These are phyloP conservation scores for Intellagama lesueurii DNA, from an alignment of 2,797 vertebrate species.

Conservation along the genomic window DNA sequence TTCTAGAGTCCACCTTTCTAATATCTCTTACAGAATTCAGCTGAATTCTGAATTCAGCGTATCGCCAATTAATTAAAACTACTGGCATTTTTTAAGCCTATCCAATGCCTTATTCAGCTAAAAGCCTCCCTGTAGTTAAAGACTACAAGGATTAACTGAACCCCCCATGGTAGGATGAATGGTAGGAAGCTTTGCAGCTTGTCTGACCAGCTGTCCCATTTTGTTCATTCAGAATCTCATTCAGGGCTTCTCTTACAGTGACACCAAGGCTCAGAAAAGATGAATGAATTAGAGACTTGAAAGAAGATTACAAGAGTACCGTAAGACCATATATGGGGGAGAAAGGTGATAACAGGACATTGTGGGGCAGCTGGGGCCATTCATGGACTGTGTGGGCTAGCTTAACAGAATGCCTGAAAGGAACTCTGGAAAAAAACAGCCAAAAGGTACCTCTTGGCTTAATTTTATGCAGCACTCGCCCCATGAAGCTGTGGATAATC, in stretches of 20 bases:
- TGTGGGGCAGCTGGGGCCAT: not conserved
- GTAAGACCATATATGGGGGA: not conserved
- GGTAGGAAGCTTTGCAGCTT: constrained; percentile 23
- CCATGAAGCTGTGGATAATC: constrained; percentile 10
- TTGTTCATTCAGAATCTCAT: not conserved
- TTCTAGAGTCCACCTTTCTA: not conserved
- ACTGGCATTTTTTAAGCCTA: not conserved
- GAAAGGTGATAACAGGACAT: not conserved
- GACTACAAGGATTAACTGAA: not conserved
- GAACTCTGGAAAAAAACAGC: constrained; percentile 2
- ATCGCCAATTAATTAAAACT: not conserved
- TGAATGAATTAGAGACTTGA: constrained; percentile 23
- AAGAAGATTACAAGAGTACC: not conserved
- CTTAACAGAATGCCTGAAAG: not conserved
- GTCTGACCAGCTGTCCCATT: not conserved
- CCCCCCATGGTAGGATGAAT: not conserved
- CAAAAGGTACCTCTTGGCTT: not conserved
- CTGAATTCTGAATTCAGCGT: not conserved
- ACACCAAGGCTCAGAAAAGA: constrained; percentile 1
- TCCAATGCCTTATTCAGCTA: not conserved
- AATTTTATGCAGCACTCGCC: not conserved
- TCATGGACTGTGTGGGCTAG: not conserved
- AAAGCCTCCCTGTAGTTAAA: not conserved
- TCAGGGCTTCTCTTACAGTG: not conserved
- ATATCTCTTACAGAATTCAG: not conserved